Evolutionary conservation across 2,113 vertebrate species (phyloP).

Genomic region (Atrichornis clamosus): DNA sequence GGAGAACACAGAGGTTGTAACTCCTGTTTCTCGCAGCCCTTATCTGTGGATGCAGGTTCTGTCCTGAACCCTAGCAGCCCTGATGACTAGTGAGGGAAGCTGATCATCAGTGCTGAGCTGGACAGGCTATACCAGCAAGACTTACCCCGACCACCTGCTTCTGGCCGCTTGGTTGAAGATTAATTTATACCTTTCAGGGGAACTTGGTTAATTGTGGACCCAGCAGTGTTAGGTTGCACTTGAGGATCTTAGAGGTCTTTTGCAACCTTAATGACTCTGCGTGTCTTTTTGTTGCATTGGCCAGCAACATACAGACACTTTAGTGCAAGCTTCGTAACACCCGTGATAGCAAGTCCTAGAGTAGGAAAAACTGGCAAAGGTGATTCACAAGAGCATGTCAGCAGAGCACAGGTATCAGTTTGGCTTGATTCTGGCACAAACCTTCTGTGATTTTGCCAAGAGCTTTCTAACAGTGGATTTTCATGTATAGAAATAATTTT

Average conservation of each 20-base stretch:
- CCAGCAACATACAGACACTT: neutral
- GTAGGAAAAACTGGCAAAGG: neutral
- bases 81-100: accelerated
- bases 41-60: neutral
- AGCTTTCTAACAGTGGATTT: neutral
- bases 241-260: neutral
- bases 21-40: neutral
- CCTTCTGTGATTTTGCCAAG: neutral
- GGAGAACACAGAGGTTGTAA: neutral
- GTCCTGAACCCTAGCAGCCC: neutral
- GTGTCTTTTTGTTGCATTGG: neutral
- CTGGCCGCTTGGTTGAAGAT: neutral
- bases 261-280: neutral
- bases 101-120: neutral
- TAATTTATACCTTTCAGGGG: neutral
- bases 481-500: neutral
- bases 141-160: neutral
- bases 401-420: neutral
- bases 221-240: accelerated
- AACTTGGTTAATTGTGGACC: neutral
- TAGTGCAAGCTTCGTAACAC: neutral
- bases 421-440: neutral
- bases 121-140: neutral
- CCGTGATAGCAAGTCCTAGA: neutral
- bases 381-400: neutral